Evolutionary conservation across 2,888 invertebrate genomes (phyloP).

Genomic region (Monoplex corrugatus): DNA sequence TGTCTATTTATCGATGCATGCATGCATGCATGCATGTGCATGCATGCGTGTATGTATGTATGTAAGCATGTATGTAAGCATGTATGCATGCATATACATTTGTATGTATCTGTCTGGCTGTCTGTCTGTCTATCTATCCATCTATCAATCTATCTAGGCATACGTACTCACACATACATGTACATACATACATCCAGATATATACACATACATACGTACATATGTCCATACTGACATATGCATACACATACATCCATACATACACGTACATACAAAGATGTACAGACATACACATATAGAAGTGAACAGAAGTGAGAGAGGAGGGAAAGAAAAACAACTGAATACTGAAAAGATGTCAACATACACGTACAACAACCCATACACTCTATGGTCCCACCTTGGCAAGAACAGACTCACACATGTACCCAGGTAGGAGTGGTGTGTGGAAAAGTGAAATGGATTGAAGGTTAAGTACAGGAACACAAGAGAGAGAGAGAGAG

Average conservation of each 20-base stretch:
- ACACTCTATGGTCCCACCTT: neutral
- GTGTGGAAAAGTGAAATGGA: too few relatives aligned
- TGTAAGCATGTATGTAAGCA: neutral
- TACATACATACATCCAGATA: too few relatives aligned
- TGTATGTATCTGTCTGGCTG: too few relatives aligned
- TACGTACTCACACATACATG: too few relatives aligned
- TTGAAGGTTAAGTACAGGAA: too few relatives aligned
- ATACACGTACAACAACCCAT: too few relatives aligned
- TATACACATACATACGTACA: neutral
- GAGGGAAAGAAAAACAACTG: neutral
- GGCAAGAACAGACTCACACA: neutral
- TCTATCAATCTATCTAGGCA: too few relatives aligned
- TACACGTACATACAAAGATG: neutral
- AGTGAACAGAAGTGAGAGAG: neutral
- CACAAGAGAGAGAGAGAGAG: too few relatives aligned
- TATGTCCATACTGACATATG: neutral
- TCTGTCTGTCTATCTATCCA: neutral
- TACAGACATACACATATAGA: neutral
- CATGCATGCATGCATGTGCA: neutral
- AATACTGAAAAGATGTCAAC: neutral
- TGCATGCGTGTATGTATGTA: neutral
- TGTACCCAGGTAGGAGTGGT: neutral
- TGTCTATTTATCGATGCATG: neutral
- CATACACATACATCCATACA: neutral
- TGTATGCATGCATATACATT: neutral